phyloP scores from a whole-genome alignment of 2,113 vertebrate species.

The Danio rerio region DNA sequence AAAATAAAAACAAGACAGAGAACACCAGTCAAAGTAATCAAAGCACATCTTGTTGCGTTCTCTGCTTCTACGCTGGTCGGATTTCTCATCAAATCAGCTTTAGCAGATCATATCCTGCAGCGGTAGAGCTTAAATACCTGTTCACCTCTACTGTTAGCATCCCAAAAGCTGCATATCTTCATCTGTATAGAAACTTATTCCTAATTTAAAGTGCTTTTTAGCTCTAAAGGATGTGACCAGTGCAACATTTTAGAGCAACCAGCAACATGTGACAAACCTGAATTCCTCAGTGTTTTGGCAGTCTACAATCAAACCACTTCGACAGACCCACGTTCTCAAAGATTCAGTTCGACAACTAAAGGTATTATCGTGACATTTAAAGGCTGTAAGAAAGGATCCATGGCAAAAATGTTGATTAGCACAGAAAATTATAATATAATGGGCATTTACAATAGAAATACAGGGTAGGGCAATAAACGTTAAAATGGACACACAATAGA shows the following conservation, averaged over 20 bases:
- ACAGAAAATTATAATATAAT: background rate
- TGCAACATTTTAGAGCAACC: slow-evolving; percentile 36
- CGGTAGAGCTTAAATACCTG: background rate
- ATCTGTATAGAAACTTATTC: background rate
- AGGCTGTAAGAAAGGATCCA: background rate
- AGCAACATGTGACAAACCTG: slow-evolving; percentile 68
- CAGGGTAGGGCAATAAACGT: background rate
- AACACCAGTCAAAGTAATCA: slow-evolving; percentile 1
- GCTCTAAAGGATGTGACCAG: slow-evolving; percentile 59
- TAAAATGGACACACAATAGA: background rate
- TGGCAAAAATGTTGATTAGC: background rate
- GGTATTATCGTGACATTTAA: background rate
- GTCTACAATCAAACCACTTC: slow-evolving; percentile 32
- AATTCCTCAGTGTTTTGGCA: slow-evolving; percentile 17
- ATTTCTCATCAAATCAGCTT: slow-evolving; percentile 3
- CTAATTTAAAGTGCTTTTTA: slow-evolving; percentile 68
- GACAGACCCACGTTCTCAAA: background rate
- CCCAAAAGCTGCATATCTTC: background rate
- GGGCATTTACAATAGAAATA: background rate
- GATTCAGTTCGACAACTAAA: background rate
- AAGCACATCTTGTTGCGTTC: background rate
- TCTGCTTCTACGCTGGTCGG: background rate
- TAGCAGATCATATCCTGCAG: background rate
- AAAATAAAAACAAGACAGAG: background rate
- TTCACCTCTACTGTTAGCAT: background rate